These are phyloP conservation scores for Copsychus sechellarum DNA, from an alignment of 2,113 vertebrate species.

Conservation along the genomic window DNA sequence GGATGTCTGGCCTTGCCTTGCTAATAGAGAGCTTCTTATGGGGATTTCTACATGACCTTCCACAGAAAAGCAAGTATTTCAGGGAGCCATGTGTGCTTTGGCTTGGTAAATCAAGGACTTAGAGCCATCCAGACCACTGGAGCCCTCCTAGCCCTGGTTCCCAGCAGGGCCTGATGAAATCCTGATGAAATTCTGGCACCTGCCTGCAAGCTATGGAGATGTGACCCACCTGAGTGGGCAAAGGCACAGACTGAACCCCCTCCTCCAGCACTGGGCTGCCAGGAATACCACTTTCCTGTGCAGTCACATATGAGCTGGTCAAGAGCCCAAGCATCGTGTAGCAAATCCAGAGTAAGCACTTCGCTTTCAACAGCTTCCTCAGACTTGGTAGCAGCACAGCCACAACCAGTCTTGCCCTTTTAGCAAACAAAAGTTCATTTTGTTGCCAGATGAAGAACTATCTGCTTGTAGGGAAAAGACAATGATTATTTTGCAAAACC, in stretches of 20 bases:
- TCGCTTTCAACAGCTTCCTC: background rate
- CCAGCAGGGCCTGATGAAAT: background rate
- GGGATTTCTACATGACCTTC: background rate
- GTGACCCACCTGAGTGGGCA: background rate
- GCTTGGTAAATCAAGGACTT: background rate
- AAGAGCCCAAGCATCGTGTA: accelerated
- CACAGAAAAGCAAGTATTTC: background rate
- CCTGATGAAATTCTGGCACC: background rate
- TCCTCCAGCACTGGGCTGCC: background rate
- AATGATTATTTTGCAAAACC: background rate
- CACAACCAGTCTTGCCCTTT: background rate
- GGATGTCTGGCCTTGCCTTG: background rate
- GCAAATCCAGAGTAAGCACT: background rate
- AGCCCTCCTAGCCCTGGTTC: background rate
- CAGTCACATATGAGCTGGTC: background rate
- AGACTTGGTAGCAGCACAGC: background rate
- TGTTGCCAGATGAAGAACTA: background rate
- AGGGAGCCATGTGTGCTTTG: background rate
- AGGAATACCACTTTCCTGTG: background rate
- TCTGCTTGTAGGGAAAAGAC: background rate
- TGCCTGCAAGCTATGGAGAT: accelerated
- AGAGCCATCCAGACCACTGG: background rate
- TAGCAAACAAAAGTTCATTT: background rate
- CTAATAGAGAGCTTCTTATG: background rate
- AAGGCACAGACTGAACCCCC: background rate